phyloP scores from a whole-genome alignment of 1,140 invertebrate species.

The Leucophenga varia region DNA sequence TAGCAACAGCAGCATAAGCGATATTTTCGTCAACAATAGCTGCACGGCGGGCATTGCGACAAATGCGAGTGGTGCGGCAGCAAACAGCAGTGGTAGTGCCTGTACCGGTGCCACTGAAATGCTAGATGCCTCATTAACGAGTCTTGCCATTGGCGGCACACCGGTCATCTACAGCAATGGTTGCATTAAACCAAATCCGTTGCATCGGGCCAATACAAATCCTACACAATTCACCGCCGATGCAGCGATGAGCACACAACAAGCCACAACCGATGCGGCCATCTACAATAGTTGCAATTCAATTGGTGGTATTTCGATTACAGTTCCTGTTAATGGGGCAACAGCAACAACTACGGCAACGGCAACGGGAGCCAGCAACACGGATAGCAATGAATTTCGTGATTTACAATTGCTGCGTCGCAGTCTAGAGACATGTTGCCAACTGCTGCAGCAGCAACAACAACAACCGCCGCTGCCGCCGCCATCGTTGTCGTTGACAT shows the following conservation, averaged over 20 bases:
- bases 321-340: slow-evolving; percentile 8
- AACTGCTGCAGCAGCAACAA: slow-evolving; percentile 26
- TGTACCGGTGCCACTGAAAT: slow-evolving; percentile 7
- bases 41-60: slow-evolving; percentile 25
- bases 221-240: slow-evolving; percentile 14
- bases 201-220: slow-evolving; percentile 26
- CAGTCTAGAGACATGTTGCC: slow-evolving; percentile 49
- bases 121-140: slow-evolving; percentile 29
- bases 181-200: slow-evolving; percentile 41
- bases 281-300: slow-evolving; percentile 24
- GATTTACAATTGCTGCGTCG: slow-evolving; percentile 18
- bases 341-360: background rate
- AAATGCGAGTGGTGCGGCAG: slow-evolving; percentile 8
- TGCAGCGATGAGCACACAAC: background rate
- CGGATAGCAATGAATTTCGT: slow-evolving; percentile 7
- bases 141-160: slow-evolving; percentile 28
- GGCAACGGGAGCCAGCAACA: background rate
- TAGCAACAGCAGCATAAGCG: slow-evolving; percentile 50
- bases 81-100: slow-evolving; percentile 7
- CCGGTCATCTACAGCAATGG: slow-evolving; percentile 36
- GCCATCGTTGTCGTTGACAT: background rate
- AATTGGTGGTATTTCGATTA: slow-evolving; percentile 19
- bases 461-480: slow-evolving; percentile 10
- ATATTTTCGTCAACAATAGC: slow-evolving; percentile 50
- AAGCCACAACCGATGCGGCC: background rate